Base-by-base conservation (phyloP, 2,888 invertebrate species). In the Hirtodrosophila duncani region DNA sequence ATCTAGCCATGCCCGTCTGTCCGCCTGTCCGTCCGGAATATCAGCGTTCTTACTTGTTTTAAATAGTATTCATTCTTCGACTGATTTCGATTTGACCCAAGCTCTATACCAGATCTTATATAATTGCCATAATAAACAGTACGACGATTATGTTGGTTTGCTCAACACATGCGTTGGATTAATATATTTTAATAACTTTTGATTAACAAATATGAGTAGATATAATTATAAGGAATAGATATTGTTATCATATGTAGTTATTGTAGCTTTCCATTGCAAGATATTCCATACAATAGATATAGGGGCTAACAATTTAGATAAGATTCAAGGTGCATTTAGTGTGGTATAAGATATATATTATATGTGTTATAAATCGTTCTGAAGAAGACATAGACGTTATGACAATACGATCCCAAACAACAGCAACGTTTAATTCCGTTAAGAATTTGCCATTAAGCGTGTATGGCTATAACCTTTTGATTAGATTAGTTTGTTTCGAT, bases 351-450 rank as follows among this genome's bases (percentile, higher is more conserved):
- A 36, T 30, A 39, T 31, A 30, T 14, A 34, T 41, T 16, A 21
- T 30, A 24, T 37, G 17, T 39, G 16, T 16, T 63, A 37, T 8
- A 14, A 10, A 42, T 53, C 6, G 26, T 63, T 55, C 5, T 42
- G 43, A 41, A 42, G 49, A 49, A 44, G 63, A 63, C 57, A 45
- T 56, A 24, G n/a, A 24, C 39, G 17, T 46, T 59, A 44, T 80
- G 81, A 74, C 59, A 69, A 81, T 75, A 75, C 77, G 77, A 79
- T 72, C 72, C 72, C 72, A 72, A 72, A 72, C 82, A 81, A 72
- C 72, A 72, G 72, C 72, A 72, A 72, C 72, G 79, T 79, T 72
- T 79, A 79, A 69, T 63, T 74, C 63, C 66, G 41, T 51, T 30
- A 27, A 34, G 27, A 34, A 46, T 11, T 17, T 38, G 17, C 3